Percentiles rank a stretch among this genome's conserved stretches.
Conservation (phyloP, 2,888 invertebrate genomes). For the Plebejus argus region DNA sequence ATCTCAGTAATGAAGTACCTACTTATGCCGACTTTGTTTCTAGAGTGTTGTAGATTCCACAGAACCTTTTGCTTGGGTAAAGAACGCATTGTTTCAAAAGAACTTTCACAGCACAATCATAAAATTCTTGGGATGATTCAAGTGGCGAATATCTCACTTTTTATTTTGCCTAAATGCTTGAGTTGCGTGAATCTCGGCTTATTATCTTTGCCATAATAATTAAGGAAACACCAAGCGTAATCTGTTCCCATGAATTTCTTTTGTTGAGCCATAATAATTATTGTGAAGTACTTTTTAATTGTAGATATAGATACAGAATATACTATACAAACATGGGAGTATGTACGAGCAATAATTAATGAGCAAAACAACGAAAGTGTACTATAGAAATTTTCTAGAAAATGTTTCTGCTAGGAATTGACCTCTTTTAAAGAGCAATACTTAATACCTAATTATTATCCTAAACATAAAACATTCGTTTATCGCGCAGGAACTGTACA, state of each 20-base stretch:
- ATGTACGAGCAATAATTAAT: no score
- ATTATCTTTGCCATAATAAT: conserved; percentile 16
- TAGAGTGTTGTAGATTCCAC: neutral
- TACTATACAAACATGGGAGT: neutral
- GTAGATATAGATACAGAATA: neutral
- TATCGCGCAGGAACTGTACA: neutral
- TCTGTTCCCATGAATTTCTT: conserved; percentile 12
- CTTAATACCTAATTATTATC: no score
- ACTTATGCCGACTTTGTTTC: neutral
- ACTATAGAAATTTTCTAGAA: no score
- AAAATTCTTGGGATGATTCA: conserved; percentile 1
- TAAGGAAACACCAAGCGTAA: conserved; percentile 8
- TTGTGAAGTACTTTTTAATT: neutral
- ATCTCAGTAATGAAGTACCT: neutral
- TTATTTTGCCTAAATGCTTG: conserved; percentile 7
- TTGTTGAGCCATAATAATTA: neutral
- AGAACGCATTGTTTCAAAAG: neutral
- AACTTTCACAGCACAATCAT: neutral
- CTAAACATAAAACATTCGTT: neutral
- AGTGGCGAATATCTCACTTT: neutral
- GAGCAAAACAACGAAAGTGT: no score
- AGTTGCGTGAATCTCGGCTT: conserved; percentile 9
- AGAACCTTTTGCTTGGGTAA: neutral
- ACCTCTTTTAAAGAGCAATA: no score
- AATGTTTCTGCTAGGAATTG: no score